Percentiles rank a stretch among this genome's conserved stretches.
phyloP scores from a whole-genome alignment of 2,888 invertebrate species.

The Torymus texanus region DNA sequence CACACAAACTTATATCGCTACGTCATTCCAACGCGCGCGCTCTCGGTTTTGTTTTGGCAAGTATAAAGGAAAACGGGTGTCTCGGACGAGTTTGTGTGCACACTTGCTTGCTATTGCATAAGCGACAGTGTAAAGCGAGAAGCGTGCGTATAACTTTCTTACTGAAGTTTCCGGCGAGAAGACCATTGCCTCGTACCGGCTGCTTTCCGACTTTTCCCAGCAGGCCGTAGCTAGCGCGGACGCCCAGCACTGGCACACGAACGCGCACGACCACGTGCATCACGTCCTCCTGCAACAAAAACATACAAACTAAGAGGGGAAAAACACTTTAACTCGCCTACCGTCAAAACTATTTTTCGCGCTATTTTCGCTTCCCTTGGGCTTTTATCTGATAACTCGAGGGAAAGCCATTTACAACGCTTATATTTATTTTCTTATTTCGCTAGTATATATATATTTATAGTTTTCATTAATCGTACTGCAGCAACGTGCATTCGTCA shows the following conservation, averaged over 20 bases:
- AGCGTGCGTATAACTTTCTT: constrained; percentile 58
- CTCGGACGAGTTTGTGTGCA: neutral
- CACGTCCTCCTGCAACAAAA: constrained; percentile 68
- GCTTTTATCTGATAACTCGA: too few species aligned
- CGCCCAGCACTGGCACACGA: constrained; percentile 66
- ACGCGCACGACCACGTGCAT: constrained; percentile 71
- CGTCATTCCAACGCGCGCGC: neutral
- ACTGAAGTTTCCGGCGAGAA: constrained; percentile 70
- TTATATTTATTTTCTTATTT: neutral
- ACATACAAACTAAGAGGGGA: too few species aligned
- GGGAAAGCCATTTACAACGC: too few species aligned
- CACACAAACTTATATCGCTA: neutral
- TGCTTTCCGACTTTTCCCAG: constrained; percentile 70
- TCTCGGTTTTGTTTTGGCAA: constrained; percentile 7
- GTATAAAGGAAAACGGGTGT: constrained; percentile 4
- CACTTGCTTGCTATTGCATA: neutral
- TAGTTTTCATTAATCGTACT: neutral
- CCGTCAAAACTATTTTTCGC: too few species aligned
- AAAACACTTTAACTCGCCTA: too few species aligned
- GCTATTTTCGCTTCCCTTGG: too few species aligned
- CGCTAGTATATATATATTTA: neutral
- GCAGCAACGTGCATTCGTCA: too few species aligned
- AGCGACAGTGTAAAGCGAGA: neutral
- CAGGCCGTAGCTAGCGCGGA: constrained; percentile 68
- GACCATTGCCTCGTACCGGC: constrained; percentile 68